Percentiles rank a stretch among this genome's conserved stretches.
phyloP scores from a whole-genome alignment of 2,113 vertebrate species.

The Lasiurus borealis region DNA sequence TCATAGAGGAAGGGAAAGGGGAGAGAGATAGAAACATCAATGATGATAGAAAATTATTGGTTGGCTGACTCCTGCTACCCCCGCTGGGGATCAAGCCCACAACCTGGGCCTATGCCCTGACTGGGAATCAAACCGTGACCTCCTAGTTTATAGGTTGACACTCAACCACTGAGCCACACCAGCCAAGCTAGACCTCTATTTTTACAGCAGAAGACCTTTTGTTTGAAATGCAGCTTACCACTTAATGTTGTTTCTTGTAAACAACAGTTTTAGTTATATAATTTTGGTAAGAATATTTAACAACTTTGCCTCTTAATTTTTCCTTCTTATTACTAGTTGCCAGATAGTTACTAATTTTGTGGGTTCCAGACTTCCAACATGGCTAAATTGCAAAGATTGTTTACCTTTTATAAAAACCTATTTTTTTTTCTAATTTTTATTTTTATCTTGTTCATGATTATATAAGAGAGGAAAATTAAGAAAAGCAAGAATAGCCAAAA shows the following conservation, averaged over 20 bases:
- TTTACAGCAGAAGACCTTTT: slow-evolving; percentile 34
- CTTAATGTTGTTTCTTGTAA: slow-evolving; percentile 44
- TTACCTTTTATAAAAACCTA: neutral
- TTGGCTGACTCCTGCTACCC: no score
- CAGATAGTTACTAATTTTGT: slow-evolving; percentile 22
- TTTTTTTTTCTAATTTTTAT: slow-evolving; percentile 60
- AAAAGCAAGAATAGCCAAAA: no score
- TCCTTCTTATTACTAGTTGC: neutral
- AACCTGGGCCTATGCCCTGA: no score
- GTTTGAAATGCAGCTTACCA: slow-evolving; percentile 35
- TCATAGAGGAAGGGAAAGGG: no score
- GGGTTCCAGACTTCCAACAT: neutral
- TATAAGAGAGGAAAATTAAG: slow-evolving; percentile 21
- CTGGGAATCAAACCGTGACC: no score
- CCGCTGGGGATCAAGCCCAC: no score
- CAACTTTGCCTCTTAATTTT: neutral
- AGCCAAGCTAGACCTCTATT: neutral
- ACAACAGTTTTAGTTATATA: neutral
- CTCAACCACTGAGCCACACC: no score
- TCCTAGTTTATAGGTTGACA: no score
- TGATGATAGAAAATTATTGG: no score
- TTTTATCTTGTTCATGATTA: slow-evolving; percentile 34
- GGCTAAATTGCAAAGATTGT: slow-evolving; percentile 2
- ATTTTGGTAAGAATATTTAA: slow-evolving; percentile 47
- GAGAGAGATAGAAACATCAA: no score